Evolutionary conservation across 2,113 vertebrate genomes (phyloP), one percentile per base, ranked within the genome.

Genomic region (Antennarius striatus): DNA sequence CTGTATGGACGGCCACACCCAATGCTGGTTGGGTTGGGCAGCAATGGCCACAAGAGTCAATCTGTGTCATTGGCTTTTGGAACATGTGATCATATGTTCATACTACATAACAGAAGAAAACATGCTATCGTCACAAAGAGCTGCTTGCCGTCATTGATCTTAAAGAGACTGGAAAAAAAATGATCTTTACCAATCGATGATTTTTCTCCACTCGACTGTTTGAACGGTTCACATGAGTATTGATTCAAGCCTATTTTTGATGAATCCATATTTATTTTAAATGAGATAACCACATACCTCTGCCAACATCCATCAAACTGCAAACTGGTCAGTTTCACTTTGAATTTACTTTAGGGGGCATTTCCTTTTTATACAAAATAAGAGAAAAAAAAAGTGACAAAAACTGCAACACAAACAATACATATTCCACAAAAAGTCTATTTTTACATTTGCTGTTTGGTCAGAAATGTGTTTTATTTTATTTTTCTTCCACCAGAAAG

Each of bases 391-490:
- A 32, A 29, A 40, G 5, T 6, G 4, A 68, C 11, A 64, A 47
- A 58, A 79, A 71, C 29, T 65, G 14, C 3, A 15, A 71, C 28
- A 66, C n/a, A 50, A 68, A 62, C 51, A 30, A 49, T 57, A 6
- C 73, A 66, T 83, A 77, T 66, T 82, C 60, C 66, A 53, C 64
- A 75, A 72, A 75, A 72, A 84, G 72, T 87, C 62, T 88, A 81
- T 88, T 89, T 90, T 88, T 85, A 69, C 77, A 82, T 75, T 65
- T 1, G 4, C 32, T 71, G 72, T 78, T 40, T 53, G 49, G 54
- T 70, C 29, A 45, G 56, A 63, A n/a, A 15, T 53, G 48, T 63
- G 42, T 62, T 68, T 71, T 48, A 52, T 58, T 11, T 46, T 50
- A 36, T 68, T 53, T 68, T 66, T 57, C 13, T 29, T 36, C 32